Base-by-base conservation (phyloP, 2,888 invertebrate genomes). In the Drosophila emarginata region DNA sequence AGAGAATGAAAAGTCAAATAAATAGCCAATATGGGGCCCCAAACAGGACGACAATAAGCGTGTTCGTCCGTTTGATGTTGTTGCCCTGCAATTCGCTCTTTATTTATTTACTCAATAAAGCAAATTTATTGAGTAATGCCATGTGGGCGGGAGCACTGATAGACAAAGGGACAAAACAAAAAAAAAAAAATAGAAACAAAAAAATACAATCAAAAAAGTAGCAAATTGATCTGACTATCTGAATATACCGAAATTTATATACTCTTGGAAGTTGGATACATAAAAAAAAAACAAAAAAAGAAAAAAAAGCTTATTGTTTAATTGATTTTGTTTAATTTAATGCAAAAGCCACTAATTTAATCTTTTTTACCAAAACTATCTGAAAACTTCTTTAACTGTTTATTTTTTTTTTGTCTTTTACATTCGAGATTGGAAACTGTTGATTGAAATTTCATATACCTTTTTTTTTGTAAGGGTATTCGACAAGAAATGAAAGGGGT, bases 61-160 rank as follows among this genome's bases (percentile, higher is more conserved):
- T 21, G 45, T 56, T 37, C 37, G 53, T 53, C 23, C 65, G 61
- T 66, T 72, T 72, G 72, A 67, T 72, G 72, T 76, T 72, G 68
- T 52, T 36, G 64, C 26, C 53, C 61, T 36, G 63, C 67, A 39
- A 45, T 66, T 77, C 76, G 66, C 79, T 64, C 73, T 84, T 81
- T 82, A 81, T 82, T 82, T 82, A 82, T 82, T 82, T 84, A 82
- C 84, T 77, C 78, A 84, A 84, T 82, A 82, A 84, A 80, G 80
- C 80, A 84, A 82, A 82, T 82, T 84, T 84, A 82, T 82, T 78
- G 82, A 76, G 84, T 81, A 80, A 77, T 80, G 58, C 69, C 28
- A 12, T n/a, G 14, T 52, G 26, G 57, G 21, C 7, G 61, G 58
- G 23, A n/a, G 15, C 9, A 28, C 26, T 23, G 32, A 50, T 37